A percentile compares a stretch with the other conserved stretches of the same genome.
Conservation (phyloP, 2,888 invertebrate species). For the Eudemis profundana region DNA sequence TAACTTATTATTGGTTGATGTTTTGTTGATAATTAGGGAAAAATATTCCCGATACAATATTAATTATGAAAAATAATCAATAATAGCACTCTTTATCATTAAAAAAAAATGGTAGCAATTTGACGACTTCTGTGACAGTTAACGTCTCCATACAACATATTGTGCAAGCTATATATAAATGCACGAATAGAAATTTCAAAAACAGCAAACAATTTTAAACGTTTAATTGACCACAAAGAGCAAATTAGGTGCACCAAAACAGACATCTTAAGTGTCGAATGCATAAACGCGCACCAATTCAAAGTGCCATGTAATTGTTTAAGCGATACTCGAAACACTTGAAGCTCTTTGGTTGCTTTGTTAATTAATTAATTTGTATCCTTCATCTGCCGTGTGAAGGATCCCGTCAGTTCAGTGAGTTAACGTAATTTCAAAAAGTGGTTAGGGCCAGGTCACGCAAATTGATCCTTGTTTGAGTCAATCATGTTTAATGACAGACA, state of each 20-base stretch:
- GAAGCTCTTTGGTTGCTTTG: slow-evolving; percentile 17
- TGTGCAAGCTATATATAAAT: too few relatives aligned
- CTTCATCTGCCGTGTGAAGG: slow-evolving; percentile 31
- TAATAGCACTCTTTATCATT: too few relatives aligned
- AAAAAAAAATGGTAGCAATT: too few relatives aligned
- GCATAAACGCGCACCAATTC: slow-evolving; percentile 4
- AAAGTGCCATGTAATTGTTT: slow-evolving; percentile 29
- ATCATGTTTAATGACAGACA: slow-evolving; percentile 53
- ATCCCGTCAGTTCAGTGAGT: slow-evolving; percentile 48
- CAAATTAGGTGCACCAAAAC: not conserved
- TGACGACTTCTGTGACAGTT: too few relatives aligned
- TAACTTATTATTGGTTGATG: too few relatives aligned
- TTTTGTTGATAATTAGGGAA: too few relatives aligned
- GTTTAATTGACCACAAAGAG: not conserved
- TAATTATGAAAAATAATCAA: too few relatives aligned
- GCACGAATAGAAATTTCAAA: too few relatives aligned
- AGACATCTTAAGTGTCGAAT: slow-evolving; percentile 15
- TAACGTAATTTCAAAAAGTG: slow-evolving; percentile 72
- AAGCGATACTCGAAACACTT: slow-evolving; percentile 33
- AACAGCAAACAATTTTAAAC: too few relatives aligned
- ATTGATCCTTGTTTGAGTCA: slow-evolving; percentile 60
- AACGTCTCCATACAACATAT: too few relatives aligned
- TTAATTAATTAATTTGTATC: slow-evolving; percentile 39
- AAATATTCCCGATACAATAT: too few relatives aligned
- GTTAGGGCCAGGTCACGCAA: slow-evolving; percentile 66